These are phyloP conservation scores for Sinocyclocheilus rhinocerous DNA, from an alignment of 2,113 vertebrate genomes.

Conservation along the genomic window DNA sequence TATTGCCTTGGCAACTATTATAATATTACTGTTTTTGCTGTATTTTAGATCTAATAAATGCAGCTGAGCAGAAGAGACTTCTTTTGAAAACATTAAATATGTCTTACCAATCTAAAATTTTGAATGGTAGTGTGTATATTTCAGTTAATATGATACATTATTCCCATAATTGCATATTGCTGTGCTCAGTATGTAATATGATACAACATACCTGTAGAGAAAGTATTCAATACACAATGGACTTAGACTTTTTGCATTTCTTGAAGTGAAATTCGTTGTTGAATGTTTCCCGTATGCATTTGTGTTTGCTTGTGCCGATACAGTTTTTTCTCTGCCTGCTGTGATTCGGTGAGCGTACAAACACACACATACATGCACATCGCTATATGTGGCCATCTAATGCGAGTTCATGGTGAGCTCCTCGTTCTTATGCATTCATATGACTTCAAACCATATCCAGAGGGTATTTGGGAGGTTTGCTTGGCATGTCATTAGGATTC, in stretches of 20 bases:
- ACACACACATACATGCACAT: neutral
- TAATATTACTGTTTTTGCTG: too few relatives aligned
- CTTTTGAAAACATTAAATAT: too few relatives aligned
- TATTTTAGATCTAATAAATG: too few relatives aligned
- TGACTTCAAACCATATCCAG: conserved; percentile 44
- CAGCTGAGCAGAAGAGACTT: too few relatives aligned
- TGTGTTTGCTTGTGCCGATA: neutral
- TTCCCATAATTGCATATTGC: too few relatives aligned
- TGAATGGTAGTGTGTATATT: too few relatives aligned
- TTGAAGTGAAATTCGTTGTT: neutral
- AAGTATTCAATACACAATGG: neutral
- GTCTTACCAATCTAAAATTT: too few relatives aligned
- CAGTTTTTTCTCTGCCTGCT: neutral
- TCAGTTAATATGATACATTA: too few relatives aligned
- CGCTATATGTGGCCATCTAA: conserved; percentile 33
- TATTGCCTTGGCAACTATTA: too few relatives aligned
- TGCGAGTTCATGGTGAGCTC: conserved; percentile 41
- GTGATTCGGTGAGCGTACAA: neutral
- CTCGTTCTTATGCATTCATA: conserved; percentile 41
- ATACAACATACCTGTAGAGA: neutral
- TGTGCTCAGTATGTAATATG: too few relatives aligned
- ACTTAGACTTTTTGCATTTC: neutral
- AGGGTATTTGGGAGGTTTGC: conserved; percentile 48
- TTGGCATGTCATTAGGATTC: conserved; percentile 59
- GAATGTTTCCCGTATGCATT: neutral